Evolutionary conservation across 1,140 invertebrate species (phyloP).

Genomic region (Papilio aristodemus): DNA sequence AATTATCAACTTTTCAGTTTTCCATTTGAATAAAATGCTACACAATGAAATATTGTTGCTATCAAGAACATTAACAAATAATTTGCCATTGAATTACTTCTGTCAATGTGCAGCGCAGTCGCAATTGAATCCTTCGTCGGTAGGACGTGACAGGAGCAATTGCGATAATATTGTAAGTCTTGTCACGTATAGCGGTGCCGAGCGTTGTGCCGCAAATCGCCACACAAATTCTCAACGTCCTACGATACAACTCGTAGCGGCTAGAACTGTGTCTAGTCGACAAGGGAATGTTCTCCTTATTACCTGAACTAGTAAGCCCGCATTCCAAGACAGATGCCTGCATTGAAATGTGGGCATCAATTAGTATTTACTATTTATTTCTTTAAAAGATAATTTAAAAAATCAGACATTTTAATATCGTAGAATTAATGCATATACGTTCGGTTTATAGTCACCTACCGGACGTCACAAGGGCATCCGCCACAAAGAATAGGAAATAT

Average conservation of each 20-base stretch:
- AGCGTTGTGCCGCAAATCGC: not conserved
- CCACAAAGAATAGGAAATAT: not conserved
- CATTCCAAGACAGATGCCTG: not conserved
- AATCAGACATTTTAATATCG: no score
- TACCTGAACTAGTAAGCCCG: not conserved
- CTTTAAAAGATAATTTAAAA: no score
- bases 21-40: not conserved
- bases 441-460: no score
- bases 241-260: not conserved
- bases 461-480: no score
- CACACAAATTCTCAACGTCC: not conserved
- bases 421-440: no score
- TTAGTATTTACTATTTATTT: no score
- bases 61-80: not conserved
- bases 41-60: not conserved
- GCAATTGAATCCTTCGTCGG: not conserved
- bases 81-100: conserved; percentile 3
- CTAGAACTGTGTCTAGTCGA: not conserved
- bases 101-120: not conserved
- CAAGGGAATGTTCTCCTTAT: not conserved
- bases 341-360: no score
- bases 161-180: not conserved
- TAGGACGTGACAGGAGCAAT: conserved; percentile 9
- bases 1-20: no score
- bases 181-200: not conserved